Percentiles rank a stretch among this genome's conserved stretches.
Conservation (phyloP, 2,888 invertebrate species). For the Biston stratarius region DNA sequence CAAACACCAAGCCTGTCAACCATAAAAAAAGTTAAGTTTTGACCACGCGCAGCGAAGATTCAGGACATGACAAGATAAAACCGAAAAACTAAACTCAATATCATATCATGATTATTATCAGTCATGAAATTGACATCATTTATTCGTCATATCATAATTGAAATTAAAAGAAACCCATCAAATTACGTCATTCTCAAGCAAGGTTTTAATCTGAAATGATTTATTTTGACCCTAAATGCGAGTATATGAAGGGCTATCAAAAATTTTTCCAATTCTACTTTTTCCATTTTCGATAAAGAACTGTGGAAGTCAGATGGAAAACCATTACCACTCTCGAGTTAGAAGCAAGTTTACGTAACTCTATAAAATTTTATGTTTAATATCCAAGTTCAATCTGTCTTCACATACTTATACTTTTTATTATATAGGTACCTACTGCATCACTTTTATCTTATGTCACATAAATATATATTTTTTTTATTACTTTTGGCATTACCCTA, state of each 20-base stretch:
- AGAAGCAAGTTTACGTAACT: conserved; percentile 47
- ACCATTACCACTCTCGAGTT: conserved; percentile 49
- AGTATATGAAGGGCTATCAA: conserved; percentile 29
- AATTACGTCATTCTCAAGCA: background rate
- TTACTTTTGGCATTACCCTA: too few species aligned
- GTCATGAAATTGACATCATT: too few species aligned
- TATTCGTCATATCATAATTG: too few species aligned
- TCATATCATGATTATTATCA: too few species aligned
- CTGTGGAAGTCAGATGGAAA: conserved; percentile 33
- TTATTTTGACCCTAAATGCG: conserved; percentile 1
- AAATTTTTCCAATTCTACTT: conserved; percentile 42
- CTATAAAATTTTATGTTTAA: conserved; percentile 56
- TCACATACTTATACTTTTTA: background rate
- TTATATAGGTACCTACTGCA: background rate
- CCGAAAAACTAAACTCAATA: too few species aligned
- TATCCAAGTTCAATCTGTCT: conserved; percentile 49
- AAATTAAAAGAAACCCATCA: too few species aligned
- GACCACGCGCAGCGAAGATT: too few species aligned
- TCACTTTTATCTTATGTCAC: too few species aligned
- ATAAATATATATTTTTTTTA: too few species aligned
- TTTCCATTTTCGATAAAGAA: conserved; percentile 38
- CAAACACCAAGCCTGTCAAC: too few species aligned
- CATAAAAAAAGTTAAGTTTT: too few species aligned
- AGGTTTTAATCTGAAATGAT: background rate
- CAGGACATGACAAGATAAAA: too few species aligned